Conservation (phyloP, 2,888 invertebrate genomes). For the Zygothrica quintamaculata region DNA sequence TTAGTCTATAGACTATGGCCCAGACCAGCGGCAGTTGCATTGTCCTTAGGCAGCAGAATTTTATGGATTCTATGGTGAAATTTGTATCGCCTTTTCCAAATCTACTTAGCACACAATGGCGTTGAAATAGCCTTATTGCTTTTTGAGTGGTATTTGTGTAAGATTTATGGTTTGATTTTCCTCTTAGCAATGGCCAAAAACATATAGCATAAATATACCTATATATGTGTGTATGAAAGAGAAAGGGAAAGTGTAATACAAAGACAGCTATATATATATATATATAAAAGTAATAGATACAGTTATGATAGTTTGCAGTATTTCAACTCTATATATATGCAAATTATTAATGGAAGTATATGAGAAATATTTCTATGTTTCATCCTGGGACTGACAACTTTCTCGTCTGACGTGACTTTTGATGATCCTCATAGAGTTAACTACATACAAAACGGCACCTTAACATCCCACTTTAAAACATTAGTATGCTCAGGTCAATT, state of each 20-base stretch:
- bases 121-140: slow-evolving; percentile 81
- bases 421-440: slow-evolving; percentile 13
- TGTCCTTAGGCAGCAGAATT: slow-evolving; percentile 60
- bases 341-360: too few species aligned
- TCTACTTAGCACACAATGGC: slow-evolving; percentile 84
- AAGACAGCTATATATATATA: too few species aligned
- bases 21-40: slow-evolving; percentile 44
- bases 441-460: slow-evolving; percentile 36
- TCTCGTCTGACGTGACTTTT: slow-evolving; percentile 18
- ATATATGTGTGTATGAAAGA: neutral
- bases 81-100: slow-evolving; percentile 83
- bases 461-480: slow-evolving; percentile 33
- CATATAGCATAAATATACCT: slow-evolving; percentile 21
- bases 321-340: too few species aligned
- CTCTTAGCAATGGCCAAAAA: slow-evolving; percentile 16
- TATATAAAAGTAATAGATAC: too few species aligned
- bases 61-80: slow-evolving; percentile 72
- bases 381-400: slow-evolving; percentile 25
- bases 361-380: too few species aligned
- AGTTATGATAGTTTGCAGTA: too few species aligned
- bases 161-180: slow-evolving; percentile 77
- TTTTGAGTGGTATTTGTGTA: slow-evolving; percentile 81
- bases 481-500: slow-evolving; percentile 66
- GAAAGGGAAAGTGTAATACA: neutral
- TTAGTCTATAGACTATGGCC: slow-evolving; percentile 11